Percentiles rank a stretch among this genome's conserved stretches.
Evolutionary conservation across 1,140 invertebrate genomes (phyloP).

Genomic region (Saccostrea cuccullata): DNA sequence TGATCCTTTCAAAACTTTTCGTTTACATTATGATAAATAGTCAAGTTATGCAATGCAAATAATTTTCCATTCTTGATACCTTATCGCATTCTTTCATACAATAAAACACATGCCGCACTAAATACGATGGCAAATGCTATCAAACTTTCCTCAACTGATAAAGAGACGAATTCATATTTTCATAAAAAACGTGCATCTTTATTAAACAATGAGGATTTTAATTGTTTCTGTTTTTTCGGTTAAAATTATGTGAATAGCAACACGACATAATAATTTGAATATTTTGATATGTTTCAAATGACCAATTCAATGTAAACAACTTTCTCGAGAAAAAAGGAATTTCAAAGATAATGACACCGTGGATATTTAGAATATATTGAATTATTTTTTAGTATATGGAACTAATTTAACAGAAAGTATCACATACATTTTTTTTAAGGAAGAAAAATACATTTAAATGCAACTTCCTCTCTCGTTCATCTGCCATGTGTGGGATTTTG

Average conservation of each 20-base stretch:
- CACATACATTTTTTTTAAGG: not conserved
- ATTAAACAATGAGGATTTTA: too few species aligned
- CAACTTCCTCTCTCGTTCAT: not conserved
- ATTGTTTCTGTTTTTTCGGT: too few species aligned
- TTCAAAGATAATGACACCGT: not conserved
- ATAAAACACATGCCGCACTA: constrained; percentile 13
- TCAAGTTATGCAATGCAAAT: constrained; percentile 29
- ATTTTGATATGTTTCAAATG: too few species aligned
- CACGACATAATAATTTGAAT: too few species aligned
- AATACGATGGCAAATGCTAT: not conserved
- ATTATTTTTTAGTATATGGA: not conserved
- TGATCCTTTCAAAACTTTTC: not conserved
- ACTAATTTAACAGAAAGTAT: not conserved
- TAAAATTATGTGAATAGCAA: too few species aligned
- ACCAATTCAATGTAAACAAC: too few species aligned
- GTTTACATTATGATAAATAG: constrained; percentile 18
- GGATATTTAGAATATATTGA: not conserved
- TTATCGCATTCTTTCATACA: not conserved
- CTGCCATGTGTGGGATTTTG: constrained; percentile 12
- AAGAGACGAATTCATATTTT: not conserved
- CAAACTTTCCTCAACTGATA: constrained; percentile 26
- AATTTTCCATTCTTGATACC: constrained; percentile 20
- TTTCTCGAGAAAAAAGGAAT: too few species aligned
- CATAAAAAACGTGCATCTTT: too few species aligned
- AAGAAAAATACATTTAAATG: constrained; percentile 15